Base-by-base conservation (phyloP, 2,113 vertebrate genomes). In the Urocolius indicus region DNA sequence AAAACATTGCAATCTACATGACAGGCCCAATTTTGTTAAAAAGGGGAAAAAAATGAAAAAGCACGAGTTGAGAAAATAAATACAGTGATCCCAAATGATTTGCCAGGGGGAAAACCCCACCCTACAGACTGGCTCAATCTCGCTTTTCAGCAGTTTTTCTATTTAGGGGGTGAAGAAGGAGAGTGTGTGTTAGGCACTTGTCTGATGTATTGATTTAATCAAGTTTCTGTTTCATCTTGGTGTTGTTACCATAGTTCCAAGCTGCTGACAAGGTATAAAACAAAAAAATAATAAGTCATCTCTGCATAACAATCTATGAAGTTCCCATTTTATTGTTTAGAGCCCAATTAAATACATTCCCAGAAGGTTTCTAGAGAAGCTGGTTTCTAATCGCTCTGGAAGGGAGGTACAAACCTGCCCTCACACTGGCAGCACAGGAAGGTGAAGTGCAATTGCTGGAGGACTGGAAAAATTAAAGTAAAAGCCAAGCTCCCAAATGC, bases 181-280 rank as follows among this genome's bases (percentile, higher is more conserved):
- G 43, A 62, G 59, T 13, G 5, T 8, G 23, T 11, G 24, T 34
- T 65, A 77, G 78, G 46, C 68, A 21, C 73, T 75, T 45, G 73
- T 88, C 78, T 93, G 95, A 84, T 84, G 30, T 68, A 69, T 66
- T 84, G 93, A 93, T 59, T 80, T 93, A 89, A 96, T 93, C 94
- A 94, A 84, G 74, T 81, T 88, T 80, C 91, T 87, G 72, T 68
- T 83, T 88, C 57, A 89, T 89, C 80, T 81, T 26, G 6, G 63
- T 69, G 77, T 58, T 69, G 94, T 95, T 93, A 66, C 93, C 95
- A 94, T 79, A 96, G 80, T 3, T 23, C 95, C 95, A 59, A 86
- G 93, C 76, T 94, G 93, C 95, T 91, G 91, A 91, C 67, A 84
- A 91, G 82, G 84, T 83, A 52, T 34, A 68, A 24, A 30, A 76